Evolutionary conservation across 2,113 vertebrate genomes (phyloP).

Genomic region (Maccullochella peelii): DNA sequence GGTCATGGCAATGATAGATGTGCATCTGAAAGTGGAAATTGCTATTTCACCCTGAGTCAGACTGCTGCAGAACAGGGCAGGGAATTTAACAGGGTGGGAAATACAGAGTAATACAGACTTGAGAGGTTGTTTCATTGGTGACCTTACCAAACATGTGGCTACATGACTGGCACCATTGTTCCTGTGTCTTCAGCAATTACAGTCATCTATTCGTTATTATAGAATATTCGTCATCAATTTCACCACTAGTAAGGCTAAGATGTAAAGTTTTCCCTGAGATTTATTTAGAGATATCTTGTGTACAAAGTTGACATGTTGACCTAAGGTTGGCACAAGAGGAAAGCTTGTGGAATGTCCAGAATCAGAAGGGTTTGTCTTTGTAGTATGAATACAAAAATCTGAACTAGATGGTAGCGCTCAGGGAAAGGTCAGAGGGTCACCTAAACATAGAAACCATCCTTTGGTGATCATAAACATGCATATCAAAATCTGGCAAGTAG

Average conservation of each 20-base stretch:
- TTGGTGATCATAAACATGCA: background rate
- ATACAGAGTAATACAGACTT: slow-evolving; percentile 3
- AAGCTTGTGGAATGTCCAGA: background rate
- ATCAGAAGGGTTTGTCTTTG: background rate
- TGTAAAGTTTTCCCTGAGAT: background rate
- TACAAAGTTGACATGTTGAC: background rate
- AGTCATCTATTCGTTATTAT: background rate
- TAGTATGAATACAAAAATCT: background rate
- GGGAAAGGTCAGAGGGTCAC: background rate
- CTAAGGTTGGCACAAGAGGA: background rate
- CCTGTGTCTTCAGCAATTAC: background rate
- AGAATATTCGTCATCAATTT: background rate
- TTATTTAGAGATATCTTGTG: background rate
- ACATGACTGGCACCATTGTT: background rate
- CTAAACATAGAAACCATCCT: background rate
- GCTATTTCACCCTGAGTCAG: slow-evolving; percentile 42
- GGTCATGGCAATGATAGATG: slow-evolving; percentile 56
- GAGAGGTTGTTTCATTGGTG: background rate
- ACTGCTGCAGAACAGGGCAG: slow-evolving; percentile 18
- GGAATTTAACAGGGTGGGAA: slow-evolving; percentile 36
- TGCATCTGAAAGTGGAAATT: slow-evolving; percentile 57
- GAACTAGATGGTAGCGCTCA: background rate
- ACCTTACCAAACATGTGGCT: background rate
- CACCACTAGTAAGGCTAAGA: background rate
- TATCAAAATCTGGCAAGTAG: background rate